Conservation (phyloP, 2,888 invertebrate species). For the Nebria brevicollis region DNA sequence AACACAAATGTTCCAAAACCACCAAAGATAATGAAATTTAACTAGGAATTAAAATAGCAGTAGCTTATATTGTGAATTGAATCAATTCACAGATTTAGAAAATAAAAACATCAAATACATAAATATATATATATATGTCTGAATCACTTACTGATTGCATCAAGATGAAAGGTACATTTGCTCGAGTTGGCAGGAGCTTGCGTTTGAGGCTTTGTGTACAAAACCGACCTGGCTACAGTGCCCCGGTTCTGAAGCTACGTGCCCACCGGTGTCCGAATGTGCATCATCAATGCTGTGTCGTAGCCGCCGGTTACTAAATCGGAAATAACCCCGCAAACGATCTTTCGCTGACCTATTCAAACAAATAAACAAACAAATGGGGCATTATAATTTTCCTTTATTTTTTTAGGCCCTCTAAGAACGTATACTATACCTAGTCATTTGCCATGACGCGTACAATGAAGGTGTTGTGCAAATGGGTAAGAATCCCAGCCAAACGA, state of each 20-base stretch:
- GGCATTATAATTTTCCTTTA: neutral
- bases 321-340: conserved; percentile 68
- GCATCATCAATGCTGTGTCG: conserved; percentile 62
- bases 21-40: too few relatives aligned
- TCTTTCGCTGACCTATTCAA: conserved; percentile 67
- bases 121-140: neutral
- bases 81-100: too few relatives aligned
- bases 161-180: conserved; percentile 32
- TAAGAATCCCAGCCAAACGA: conserved; percentile 77
- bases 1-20: too few relatives aligned
- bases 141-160: conserved; percentile 43
- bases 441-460: conserved; percentile 72
- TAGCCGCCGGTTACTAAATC: conserved; percentile 63
- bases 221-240: conserved; percentile 25
- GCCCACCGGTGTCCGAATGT: conserved; percentile 58
- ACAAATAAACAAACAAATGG: neutral
- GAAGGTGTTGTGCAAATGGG: conserved; percentile 75
- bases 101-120: too few relatives aligned
- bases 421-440: conserved; percentile 66
- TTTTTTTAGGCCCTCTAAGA: too few relatives aligned
- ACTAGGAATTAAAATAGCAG: too few relatives aligned
- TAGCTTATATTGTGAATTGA: too few relatives aligned
- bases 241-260: conserved; percentile 10
- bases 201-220: conserved; percentile 33
- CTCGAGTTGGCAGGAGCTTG: conserved; percentile 26